These are phyloP conservation scores for Larimichthys polyactis DNA, from an alignment of 2,113 vertebrate genomes.

Conservation along the genomic window DNA sequence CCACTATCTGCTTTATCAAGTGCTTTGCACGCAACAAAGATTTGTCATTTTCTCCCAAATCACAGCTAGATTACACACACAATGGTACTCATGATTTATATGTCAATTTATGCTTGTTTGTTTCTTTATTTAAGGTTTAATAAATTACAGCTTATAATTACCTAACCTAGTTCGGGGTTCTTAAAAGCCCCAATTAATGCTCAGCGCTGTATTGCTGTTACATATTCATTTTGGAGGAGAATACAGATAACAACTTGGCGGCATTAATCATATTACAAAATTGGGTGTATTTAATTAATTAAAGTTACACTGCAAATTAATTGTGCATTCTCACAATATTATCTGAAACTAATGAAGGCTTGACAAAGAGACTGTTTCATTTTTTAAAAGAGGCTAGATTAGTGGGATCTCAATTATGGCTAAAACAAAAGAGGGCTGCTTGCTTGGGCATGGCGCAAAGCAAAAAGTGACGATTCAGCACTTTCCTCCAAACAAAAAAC, in stretches of 20 bases:
- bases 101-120: constrained; percentile 97
- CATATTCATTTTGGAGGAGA: constrained; percentile 89
- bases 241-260: constrained; percentile 89
- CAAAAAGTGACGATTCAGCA: constrained; percentile 84
- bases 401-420: constrained; percentile 87
- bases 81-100: constrained; percentile 94
- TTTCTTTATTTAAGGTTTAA: constrained; percentile 90
- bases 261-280: constrained; percentile 93
- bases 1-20: constrained; percentile 97
- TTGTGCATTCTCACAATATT: constrained; percentile 87
- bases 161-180: constrained; percentile 79
- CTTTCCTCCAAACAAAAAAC: constrained; percentile 83
- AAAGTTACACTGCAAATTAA: constrained; percentile 86
- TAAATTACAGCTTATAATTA: constrained; percentile 94
- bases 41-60: constrained; percentile 93
- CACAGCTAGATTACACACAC: constrained; percentile 86
- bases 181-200: constrained; percentile 87
- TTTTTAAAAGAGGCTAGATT: constrained; percentile 83
- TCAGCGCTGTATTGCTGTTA: constrained; percentile 84
- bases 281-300: constrained; percentile 85
- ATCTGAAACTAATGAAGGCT: constrained; percentile 87
- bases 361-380: constrained; percentile 82
- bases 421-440: constrained; percentile 86
- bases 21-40: constrained; percentile 88
- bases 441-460: constrained; percentile 74